Evolutionary conservation across 2,113 vertebrate species (phyloP).

Genomic region (Urocolius indicus): DNA sequence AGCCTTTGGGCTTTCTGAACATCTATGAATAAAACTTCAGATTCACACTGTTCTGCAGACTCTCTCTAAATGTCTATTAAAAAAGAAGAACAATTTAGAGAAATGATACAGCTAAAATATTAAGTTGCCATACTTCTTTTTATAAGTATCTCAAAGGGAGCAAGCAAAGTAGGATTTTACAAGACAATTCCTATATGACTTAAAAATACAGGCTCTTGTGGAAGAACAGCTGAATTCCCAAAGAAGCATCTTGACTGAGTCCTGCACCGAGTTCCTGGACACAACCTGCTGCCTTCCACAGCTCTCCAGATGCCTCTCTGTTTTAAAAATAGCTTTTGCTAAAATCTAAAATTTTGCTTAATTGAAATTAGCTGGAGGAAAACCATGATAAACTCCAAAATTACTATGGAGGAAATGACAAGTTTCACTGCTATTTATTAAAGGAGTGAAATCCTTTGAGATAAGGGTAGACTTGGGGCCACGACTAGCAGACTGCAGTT

Average conservation of each 20-base stretch:
- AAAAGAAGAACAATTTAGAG: not conserved
- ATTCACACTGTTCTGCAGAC: not conserved
- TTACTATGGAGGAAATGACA: not conserved
- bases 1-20: not conserved
- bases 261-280: not conserved
- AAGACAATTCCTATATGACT: not conserved
- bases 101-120: not conserved
- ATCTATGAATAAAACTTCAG: not conserved
- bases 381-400: not conserved
- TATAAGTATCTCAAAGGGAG: not conserved
- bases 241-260: not conserved
- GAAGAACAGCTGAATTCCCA: not conserved
- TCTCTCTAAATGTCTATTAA: not conserved
- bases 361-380: not conserved
- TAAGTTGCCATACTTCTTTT: not conserved
- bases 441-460: not conserved
- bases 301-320: not conserved
- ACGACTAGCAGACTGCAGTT: constrained; percentile 10
- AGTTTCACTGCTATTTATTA: not conserved
- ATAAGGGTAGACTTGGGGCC: not conserved
- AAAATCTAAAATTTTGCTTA: not conserved
- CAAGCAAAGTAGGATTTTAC: not conserved
- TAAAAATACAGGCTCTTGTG: not conserved
- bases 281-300: not conserved
- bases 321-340: not conserved